Base-by-base conservation (phyloP, 2,888 invertebrate species). In the Onthophagus sagittarius region DNA sequence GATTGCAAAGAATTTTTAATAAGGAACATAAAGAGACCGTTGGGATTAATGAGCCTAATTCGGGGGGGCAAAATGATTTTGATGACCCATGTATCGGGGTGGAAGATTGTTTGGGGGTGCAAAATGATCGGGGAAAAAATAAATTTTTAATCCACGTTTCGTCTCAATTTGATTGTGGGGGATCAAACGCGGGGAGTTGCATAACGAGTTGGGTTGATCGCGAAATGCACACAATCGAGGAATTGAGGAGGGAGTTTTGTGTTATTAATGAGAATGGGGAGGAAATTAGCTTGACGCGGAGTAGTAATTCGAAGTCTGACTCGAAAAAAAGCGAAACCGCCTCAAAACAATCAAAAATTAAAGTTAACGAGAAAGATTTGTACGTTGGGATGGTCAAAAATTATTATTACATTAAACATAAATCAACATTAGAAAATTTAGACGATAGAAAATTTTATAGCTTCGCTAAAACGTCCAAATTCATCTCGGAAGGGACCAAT, bases 181-280 rank as follows among this genome's bases (percentile, higher is more conserved):
- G 87, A 53, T 15, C 33, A 70, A 88, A 88, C 80, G 88, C 87
- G 73, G 89, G 90, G 9, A 88, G 89, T 9, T 88, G 88, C 78
- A 85, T 91, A 73, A 88, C 90, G 70, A 87, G 89, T 77, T 90
- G 90, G 82, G 83, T 89, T 74, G 89, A 90, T 77, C 84, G 86
- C 75, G 88, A 89, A 79, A 85, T 91, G 72, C 90, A 90, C 77
- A 91, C 90, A 11, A 86, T 91, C 82, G 90, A 91, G 86, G 91
- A 91, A 82, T 89, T 89, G 79, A 87, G 90, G 84, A 86, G 85
- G 53, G 85, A 85, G 84, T 85, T 78, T 53, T 53, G 39, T 11
- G 39, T 53, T 7, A 0, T 9, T 9, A 53, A 53, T 9, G 6
- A 53, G 2, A 4, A 53, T 53, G 39, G 23, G 23, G 23, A 3